Percentiles rank a stretch among this genome's conserved stretches.
Evolutionary conservation across 2,113 vertebrate genomes (phyloP).

Genomic region (Peromyscus californicus): DNA sequence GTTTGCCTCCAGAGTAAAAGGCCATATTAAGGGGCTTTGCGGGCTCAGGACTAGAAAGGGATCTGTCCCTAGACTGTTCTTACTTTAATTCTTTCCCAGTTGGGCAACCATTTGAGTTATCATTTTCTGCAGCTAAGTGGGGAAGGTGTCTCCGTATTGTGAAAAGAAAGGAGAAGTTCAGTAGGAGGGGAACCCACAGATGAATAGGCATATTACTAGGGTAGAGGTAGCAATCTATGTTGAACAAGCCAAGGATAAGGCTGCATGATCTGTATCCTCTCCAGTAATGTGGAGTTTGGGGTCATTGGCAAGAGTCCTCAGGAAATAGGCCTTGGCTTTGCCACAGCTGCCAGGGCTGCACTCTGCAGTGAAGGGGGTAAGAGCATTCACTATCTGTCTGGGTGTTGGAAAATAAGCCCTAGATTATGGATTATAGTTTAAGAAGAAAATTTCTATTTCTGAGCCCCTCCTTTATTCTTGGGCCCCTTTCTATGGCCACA

Average conservation of each 20-base stretch:
- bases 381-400: conserved; percentile 40
- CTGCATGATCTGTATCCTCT: conserved; percentile 36
- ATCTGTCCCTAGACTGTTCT: conserved; percentile 12
- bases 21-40: conserved; percentile 31
- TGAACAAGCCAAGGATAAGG: conserved; percentile 41
- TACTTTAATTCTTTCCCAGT: background rate
- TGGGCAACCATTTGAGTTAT: conserved; percentile 37
- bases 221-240: conserved; percentile 10
- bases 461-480: conserved; percentile 31
- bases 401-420: conserved; percentile 69
- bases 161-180: background rate
- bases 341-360: conserved; percentile 32
- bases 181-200: background rate
- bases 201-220: conserved; percentile 32
- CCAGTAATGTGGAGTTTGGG: background rate
- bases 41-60: background rate
- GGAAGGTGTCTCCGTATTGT: conserved; percentile 30
- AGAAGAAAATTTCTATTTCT: conserved; percentile 63
- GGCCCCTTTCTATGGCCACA: conserved; percentile 18
- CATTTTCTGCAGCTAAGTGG: conserved; percentile 50
- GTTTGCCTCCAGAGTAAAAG: conserved; percentile 47
- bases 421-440: conserved; percentile 55
- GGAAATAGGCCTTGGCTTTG: conserved; percentile 73
- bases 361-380: conserved; percentile 29
- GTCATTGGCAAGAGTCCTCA: background rate